Percentiles rank a stretch among this genome's conserved stretches.
Conservation (phyloP, 2,888 invertebrate species). For the Drosophila tripunctata region DNA sequence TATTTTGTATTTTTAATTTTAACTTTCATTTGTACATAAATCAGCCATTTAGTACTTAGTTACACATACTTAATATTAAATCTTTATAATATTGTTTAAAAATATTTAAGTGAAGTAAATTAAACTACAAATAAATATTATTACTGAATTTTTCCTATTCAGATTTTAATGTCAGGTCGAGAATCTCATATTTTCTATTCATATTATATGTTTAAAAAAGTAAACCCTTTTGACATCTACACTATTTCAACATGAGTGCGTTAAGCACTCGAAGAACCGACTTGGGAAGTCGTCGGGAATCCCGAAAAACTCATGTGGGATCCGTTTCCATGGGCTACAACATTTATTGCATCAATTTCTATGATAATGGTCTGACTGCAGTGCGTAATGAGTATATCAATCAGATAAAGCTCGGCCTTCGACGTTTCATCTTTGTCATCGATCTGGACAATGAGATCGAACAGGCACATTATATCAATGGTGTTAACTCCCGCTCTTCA, state of each 20-base stretch:
- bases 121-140: constrained; percentile 22
- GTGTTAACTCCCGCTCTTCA: background rate
- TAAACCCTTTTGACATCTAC: background rate
- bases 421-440: constrained; percentile 66
- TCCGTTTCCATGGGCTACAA: constrained; percentile 26
- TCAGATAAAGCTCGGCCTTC: constrained; percentile 57
- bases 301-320: background rate
- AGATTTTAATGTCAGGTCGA: constrained; percentile 20
- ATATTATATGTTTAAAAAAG: constrained; percentile 35
- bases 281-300: constrained; percentile 18
- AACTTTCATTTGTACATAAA: constrained; percentile 52
- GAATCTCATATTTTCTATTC: constrained; percentile 12
- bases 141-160: too few species aligned
- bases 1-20: constrained; percentile 23
- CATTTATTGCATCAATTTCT: constrained; percentile 69
- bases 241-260: constrained; percentile 38
- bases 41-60: constrained; percentile 40
- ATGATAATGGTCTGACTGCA: constrained; percentile 62
- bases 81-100: background rate
- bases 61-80: background rate
- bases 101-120: background rate
- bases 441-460: constrained; percentile 63
- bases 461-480: constrained; percentile 9
- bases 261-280: constrained; percentile 18
- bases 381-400: constrained; percentile 71